phyloP scores from a whole-genome alignment of 1,140 invertebrate species.

The Acyrthosiphon pisum region DNA sequence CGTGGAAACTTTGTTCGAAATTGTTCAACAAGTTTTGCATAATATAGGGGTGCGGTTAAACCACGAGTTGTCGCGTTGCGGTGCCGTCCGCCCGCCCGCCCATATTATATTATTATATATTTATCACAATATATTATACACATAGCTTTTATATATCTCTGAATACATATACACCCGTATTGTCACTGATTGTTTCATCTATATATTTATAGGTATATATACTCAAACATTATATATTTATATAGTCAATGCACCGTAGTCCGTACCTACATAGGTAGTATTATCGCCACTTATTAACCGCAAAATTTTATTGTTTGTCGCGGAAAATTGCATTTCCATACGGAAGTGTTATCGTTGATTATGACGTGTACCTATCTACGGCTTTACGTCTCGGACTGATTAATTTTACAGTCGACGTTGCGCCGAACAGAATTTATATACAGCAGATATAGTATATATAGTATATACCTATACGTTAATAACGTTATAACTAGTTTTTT shows the following conservation, averaged over 20 bases:
- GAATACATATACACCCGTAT: background rate
- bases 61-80: too few species aligned
- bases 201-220: too few species aligned
- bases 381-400: constrained; percentile 28
- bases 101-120: too few species aligned
- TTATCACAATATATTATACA: too few species aligned
- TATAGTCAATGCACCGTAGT: background rate
- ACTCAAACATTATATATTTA: background rate
- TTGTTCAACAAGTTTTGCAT: background rate
- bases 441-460: too few species aligned
- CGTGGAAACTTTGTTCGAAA: background rate
- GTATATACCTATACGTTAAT: too few species aligned
- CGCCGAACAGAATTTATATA: background rate
- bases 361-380: background rate
- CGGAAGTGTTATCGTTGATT: background rate
- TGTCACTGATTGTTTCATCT: background rate
- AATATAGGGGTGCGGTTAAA: background rate
- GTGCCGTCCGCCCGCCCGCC: too few species aligned
- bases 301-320: background rate
- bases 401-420: background rate
- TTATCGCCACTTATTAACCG: background rate
- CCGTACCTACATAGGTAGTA: background rate
- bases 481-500: background rate
- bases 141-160: background rate
- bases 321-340: background rate